phyloP scores from a whole-genome alignment of 2,888 invertebrate species.

The Apocheima hispidaria region DNA sequence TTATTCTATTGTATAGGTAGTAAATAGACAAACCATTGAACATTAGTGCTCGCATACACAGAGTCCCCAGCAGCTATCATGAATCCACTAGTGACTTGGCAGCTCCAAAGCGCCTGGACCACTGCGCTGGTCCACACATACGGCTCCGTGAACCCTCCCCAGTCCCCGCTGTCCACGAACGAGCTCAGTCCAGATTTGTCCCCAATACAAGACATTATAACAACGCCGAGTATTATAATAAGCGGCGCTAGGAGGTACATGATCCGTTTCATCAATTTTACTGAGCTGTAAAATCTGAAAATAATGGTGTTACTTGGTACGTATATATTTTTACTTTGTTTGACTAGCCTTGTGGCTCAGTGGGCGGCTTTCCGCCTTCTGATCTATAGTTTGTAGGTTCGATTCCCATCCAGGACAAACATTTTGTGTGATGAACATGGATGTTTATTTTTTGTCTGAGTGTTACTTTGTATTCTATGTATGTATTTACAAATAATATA shows the following conservation, averaged over 20 bases:
- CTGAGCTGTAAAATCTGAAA: slow-evolving; percentile 72
- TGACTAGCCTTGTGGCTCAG: too few species aligned
- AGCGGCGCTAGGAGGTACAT: slow-evolving; percentile 64
- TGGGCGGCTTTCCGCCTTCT: too few species aligned
- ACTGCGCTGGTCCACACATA: slow-evolving; percentile 69
- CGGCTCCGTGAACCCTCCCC: slow-evolving; percentile 60
- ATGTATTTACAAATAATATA: too few species aligned
- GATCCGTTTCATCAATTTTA: slow-evolving; percentile 71
- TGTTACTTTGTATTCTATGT: too few species aligned
- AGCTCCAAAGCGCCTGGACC: slow-evolving; percentile 67
- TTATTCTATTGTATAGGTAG: too few species aligned
- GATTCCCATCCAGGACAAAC: too few species aligned
- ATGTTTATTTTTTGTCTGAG: too few species aligned
- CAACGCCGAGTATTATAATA: slow-evolving; percentile 54
- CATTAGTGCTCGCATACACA: slow-evolving; percentile 66
- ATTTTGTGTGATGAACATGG: too few species aligned
- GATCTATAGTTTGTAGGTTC: too few species aligned
- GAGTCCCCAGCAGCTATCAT: slow-evolving; percentile 69
- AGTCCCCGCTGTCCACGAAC: slow-evolving; percentile 52
- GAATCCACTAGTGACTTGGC: slow-evolving; percentile 73
- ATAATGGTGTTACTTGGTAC: slow-evolving; percentile 12
- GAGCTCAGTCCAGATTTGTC: slow-evolving; percentile 46
- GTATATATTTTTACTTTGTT: not conserved
- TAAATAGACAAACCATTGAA: slow-evolving; percentile 65
- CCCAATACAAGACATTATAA: slow-evolving; percentile 56